Percentiles rank a stretch among this genome's conserved stretches.
These are phyloP conservation scores for Streblospio benedicti DNA, from an alignment of 1,140 invertebrate genomes.

Conservation along the genomic window DNA sequence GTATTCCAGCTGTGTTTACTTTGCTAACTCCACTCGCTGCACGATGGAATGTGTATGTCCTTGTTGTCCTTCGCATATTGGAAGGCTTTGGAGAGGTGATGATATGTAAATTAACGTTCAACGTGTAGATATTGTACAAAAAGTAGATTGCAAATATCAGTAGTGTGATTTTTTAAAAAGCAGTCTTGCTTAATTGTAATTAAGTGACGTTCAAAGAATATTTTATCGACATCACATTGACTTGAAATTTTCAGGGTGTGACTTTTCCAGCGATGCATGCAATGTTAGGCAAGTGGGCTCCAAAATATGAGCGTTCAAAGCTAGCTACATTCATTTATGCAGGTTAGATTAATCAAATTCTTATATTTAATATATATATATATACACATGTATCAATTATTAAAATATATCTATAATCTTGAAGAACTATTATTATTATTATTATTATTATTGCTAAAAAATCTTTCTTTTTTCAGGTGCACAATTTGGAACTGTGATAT, in stretches of 20 bases:
- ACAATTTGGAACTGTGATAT: slow-evolving; percentile 34
- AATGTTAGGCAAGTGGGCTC: slow-evolving; percentile 76
- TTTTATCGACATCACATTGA: too few species aligned
- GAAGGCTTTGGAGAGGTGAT: slow-evolving; percentile 79
- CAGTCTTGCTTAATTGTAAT: too few species aligned
- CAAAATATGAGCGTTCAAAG: slow-evolving; percentile 62
- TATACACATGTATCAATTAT: neutral
- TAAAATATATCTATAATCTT: neutral
- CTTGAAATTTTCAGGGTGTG: slow-evolving; percentile 66
- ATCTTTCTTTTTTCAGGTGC: slow-evolving; percentile 13
- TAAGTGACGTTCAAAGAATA: too few species aligned
- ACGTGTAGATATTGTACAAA: too few species aligned
- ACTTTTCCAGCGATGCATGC: slow-evolving; percentile 80
- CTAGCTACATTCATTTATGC: slow-evolving; percentile 32
- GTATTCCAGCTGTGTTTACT: slow-evolving; percentile 69
- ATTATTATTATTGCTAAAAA: neutral
- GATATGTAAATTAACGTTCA: neutral
- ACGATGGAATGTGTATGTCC: slow-evolving; percentile 55
- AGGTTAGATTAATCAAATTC: slow-evolving; percentile 20
- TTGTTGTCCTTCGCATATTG: slow-evolving; percentile 68
- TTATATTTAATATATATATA: neutral
- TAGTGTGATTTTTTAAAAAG: too few species aligned
- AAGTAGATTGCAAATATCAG: too few species aligned
- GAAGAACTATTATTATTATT: neutral
- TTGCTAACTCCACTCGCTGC: slow-evolving; percentile 71